Evolutionary conservation across 2,888 invertebrate species (phyloP), one percentile per base, ranked within the genome.

Genomic region (Eupithecia vulgata): DNA sequence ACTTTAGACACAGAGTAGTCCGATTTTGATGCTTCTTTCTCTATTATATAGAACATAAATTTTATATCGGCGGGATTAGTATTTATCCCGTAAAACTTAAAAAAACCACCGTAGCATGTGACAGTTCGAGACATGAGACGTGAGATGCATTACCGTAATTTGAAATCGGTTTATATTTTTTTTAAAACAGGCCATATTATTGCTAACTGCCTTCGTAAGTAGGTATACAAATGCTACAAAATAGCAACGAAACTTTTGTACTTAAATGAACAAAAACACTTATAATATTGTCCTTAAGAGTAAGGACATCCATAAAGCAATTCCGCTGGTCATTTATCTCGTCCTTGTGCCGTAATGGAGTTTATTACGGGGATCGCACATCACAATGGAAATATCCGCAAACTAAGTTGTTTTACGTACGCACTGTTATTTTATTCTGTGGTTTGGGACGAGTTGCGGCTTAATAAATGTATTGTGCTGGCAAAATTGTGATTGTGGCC

Each of bases 351-450:
- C 73, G 65, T 77, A 75, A 78, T 77, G 68, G 72, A 75, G 77
- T 78, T 76, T 80, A 78, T 80, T 78, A 74, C 70, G 69, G 73
- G 74, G 71, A 77, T 75, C 75, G 75, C 77, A 76, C 71, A 48
- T 71, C 71, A 69, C 72, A 71, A 73, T 72, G 74, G 67, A 69
- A 73, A 75, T 75, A 74, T 65, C 75, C 76, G 62, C 71, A 65
- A 72, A 76, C 73, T 76, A 77, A 72, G 72, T 76, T 73, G 70
- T 71, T 71, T 73, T 67, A 72, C 34, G 34, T 34, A 48, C 8
- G 37, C 48, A 66, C 68, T 68, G 17, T 25, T 57, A 42, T 57
- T 57, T 17, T 64, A 72, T 57, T 61, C 67, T 72, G 62, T 52
- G 45, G 30, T 40, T 68, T 67, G 57, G 57, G 59, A 34, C 40